A percentile compares a stretch with the other conserved stretches of the same genome.
Evolutionary conservation across 2,888 invertebrate species (phyloP).

Genomic region (Muschampia plurimacula): DNA sequence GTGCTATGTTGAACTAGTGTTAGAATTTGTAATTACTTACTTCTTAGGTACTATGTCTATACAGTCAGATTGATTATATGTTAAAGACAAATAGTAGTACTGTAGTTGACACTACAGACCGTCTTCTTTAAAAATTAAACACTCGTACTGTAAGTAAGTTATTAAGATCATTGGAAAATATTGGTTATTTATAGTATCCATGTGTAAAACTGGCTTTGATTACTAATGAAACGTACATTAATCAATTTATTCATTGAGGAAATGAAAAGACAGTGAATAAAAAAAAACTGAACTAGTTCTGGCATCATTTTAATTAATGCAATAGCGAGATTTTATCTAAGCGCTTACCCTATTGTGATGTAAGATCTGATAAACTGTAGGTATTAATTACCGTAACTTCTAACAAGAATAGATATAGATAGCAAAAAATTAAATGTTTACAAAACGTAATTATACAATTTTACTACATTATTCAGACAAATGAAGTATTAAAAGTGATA

Average conservation of each 20-base stretch:
- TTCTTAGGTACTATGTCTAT: neutral
- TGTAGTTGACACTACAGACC: no score
- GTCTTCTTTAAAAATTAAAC: no score
- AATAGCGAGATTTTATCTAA: slow-evolving; percentile 10
- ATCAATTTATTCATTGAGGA: no score
- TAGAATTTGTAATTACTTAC: neutral
- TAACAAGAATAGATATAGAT: neutral
- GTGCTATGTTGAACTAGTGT: neutral
- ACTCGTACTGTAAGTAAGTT: no score
- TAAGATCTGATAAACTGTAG: slow-evolving; percentile 6
- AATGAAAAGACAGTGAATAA: neutral
- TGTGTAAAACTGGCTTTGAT: no score
- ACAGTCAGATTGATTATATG: no score
- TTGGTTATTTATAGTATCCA: no score
- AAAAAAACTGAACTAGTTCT: slow-evolving; percentile 3
- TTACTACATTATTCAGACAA: neutral
- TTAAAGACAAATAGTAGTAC: no score
- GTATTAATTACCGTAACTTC: neutral
- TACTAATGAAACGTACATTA: no score
- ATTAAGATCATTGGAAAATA: no score
- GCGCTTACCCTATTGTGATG: slow-evolving; percentile 10
- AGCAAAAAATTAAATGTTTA: slow-evolving; percentile 8
- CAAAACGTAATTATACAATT: neutral
- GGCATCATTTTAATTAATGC: slow-evolving; percentile 4
- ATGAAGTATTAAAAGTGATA: neutral